Evolutionary conservation across 1,140 invertebrate species (phyloP), one percentile per base, ranked within the genome.

Genomic region (Brachionus calyciflorus): DNA sequence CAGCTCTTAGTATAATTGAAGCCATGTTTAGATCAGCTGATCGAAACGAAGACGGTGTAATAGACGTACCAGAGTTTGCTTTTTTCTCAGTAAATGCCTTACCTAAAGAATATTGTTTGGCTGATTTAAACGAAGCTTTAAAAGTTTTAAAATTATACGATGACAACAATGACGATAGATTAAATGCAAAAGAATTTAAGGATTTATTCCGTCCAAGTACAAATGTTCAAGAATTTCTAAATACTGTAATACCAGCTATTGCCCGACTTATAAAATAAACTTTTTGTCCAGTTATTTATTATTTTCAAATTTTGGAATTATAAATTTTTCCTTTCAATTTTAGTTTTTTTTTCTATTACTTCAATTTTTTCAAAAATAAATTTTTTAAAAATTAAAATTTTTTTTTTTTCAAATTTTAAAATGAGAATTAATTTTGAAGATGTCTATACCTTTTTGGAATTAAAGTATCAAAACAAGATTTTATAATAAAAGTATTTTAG

Each of bases 81-180:
- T 73, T 21, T 26, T 73, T 73, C 24, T 21, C 46, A 12, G 51
- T 73, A 17, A 73, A 73, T 41, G 19, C 28, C 3, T 26, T 73
- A 3, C 69, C 69, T 9, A 33, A 51, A 41, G 44, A 55, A 49
- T 40, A 40, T 17, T 12, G 30, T 3, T 24, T 73, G 19, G 19
- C 9, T 2, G 69, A 73, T 14, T 51, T 73, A 46, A 55, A 73
- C 46, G 69, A 73, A 19, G 17, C 69, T 7, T 33, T 73, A 7
- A 73, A 73, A 37, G 69, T 73, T 3, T 19, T 73, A 9, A 73
- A 73, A 37, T 33, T 73, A 21, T 51, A 37, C n/a, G 69, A 73
- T 41, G 69, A 73, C 6, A 73, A 73, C 12, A 49, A 73, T 37
- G 69, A 73, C 30, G 69, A 73, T 33, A 73, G 37, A 73, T 37